Conservation (phyloP, 2,113 vertebrate species). For the Rhodinocichla rosea region DNA sequence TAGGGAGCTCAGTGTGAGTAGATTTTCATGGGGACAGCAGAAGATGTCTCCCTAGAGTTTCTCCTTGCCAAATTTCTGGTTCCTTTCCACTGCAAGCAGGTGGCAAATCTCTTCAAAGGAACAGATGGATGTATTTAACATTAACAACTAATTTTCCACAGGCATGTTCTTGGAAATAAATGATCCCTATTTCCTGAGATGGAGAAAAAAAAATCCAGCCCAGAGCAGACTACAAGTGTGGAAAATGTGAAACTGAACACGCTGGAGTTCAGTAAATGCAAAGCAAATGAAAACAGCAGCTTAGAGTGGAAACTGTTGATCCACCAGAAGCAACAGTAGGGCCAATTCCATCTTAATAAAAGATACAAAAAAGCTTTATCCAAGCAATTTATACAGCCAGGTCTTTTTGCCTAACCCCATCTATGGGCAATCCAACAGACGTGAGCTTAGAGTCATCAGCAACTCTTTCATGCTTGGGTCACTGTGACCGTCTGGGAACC, state of each 20-base stretch:
- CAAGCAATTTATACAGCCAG: not conserved
- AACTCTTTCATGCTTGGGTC: not conserved
- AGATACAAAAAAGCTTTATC: not conserved
- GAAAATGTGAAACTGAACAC: conserved; percentile 27
- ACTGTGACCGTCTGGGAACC: accelerated
- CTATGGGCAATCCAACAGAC: not conserved
- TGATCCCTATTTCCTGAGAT: conserved; percentile 16
- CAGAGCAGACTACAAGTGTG: not conserved
- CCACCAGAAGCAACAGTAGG: not conserved
- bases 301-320: not conserved
- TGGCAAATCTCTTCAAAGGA: conserved; percentile 37
- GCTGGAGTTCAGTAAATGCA: not conserved
- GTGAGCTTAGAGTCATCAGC: not conserved
- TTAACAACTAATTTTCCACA: conserved; percentile 43
- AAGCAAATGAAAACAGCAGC: conserved; percentile 13
- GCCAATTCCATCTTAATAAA: not conserved
- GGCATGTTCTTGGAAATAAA: not conserved
- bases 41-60: not conserved
- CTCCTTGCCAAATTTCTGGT: not conserved
- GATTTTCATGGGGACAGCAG: not conserved
- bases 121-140: conserved; percentile 19
- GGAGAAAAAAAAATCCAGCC: not conserved
- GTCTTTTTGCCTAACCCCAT: not conserved
- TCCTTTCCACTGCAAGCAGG: conserved; percentile 14
- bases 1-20: not conserved